These are phyloP conservation scores for Champsocephalus gunnari DNA, from an alignment of 2,797 vertebrate species.

Conservation along the genomic window DNA sequence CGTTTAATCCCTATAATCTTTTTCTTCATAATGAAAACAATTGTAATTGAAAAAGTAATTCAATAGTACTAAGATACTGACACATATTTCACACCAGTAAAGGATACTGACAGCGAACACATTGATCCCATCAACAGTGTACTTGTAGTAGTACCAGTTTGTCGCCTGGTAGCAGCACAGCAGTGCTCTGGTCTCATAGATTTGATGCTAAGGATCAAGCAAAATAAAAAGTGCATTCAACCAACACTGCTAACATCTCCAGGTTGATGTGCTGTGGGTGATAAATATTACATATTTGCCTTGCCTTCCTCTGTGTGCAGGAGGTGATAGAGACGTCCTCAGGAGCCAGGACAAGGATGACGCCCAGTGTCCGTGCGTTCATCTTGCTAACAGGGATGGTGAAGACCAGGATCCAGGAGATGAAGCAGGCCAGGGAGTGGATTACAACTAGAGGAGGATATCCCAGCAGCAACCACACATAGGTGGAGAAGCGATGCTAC, in stretches of 20 bases:
- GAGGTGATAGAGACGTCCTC: slow-evolving; percentile 76
- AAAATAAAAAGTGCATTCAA: slow-evolving; percentile 1
- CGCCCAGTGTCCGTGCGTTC: slow-evolving; percentile 76
- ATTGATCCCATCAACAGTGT: slow-evolving; percentile 87
- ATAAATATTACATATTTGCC: not conserved
- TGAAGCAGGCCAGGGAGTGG: slow-evolving; percentile 84
- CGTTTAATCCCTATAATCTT: too few relatives aligned
- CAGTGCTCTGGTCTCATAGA: slow-evolving; percentile 76
- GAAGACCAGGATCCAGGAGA: slow-evolving; percentile 86
- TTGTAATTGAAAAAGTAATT: too few relatives aligned
- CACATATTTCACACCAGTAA: slow-evolving; percentile 35
- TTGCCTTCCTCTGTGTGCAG: slow-evolving; percentile 76
- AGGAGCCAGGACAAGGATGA: slow-evolving; percentile 83
- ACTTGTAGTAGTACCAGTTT: slow-evolving; percentile 92
- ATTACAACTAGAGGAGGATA: slow-evolving; percentile 80
- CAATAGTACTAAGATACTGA: too few relatives aligned
- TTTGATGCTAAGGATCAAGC: slow-evolving; percentile 62
- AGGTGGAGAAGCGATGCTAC: slow-evolving; percentile 73
- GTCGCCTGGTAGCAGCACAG: slow-evolving; percentile 87
- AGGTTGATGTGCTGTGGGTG: not conserved
- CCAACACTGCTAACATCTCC: not conserved
- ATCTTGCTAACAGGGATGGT: slow-evolving; percentile 89
- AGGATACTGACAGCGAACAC: slow-evolving; percentile 91
- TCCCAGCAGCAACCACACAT: slow-evolving; percentile 84
- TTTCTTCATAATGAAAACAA: too few relatives aligned